Evolutionary conservation across 2,113 vertebrate species (phyloP), one percentile per base, ranked within the genome.

Genomic region (Rhea pennata): DNA sequence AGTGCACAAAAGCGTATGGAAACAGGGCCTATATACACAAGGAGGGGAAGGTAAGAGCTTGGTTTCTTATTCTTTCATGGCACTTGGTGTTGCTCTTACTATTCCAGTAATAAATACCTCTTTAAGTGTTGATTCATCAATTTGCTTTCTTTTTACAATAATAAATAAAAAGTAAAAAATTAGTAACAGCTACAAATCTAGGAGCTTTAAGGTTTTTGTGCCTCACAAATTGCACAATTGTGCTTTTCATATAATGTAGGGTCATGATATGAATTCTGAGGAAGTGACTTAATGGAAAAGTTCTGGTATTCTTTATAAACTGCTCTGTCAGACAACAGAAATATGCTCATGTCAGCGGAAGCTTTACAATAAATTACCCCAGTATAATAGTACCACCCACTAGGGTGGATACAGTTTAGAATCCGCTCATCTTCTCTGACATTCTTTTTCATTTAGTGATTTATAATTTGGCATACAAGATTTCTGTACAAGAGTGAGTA

Each of bases 281-380:
- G 42, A 93, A 93, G 33, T 54, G 72, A 92, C 69, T 84, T 90
- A 88, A 86, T 73, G 75, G 79, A 87, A 87, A 88, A 84, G 70
- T 88, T 94, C 91, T 97, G 94, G 65, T 77, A 78, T 88, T 65
- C 69, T 86, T 94, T 87, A 90, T 75, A 88, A 92, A 84, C 79
- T 88, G 12, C 51, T 81, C 39, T 51, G 75, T 87, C 66, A 93
- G 75, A 92, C 72, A 84, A 87, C 81, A 95, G 91, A 67, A 92
- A 44, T 90, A 44, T 59, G 39, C 39, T 93, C 50, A 20, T 70
- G n/a, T 69, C 64, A 91, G 77, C 1, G 3, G 71, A 95, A 69
- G 48, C 36, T 78, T 74, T 78, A 48, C 62, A 50, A 26, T 81
- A 69, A 90, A 76, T 93, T 66, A 94, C 12, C 16, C 54, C 21